Conservation (phyloP, 2,797 vertebrate genomes). For the Acanthurus leucopareius region DNA sequence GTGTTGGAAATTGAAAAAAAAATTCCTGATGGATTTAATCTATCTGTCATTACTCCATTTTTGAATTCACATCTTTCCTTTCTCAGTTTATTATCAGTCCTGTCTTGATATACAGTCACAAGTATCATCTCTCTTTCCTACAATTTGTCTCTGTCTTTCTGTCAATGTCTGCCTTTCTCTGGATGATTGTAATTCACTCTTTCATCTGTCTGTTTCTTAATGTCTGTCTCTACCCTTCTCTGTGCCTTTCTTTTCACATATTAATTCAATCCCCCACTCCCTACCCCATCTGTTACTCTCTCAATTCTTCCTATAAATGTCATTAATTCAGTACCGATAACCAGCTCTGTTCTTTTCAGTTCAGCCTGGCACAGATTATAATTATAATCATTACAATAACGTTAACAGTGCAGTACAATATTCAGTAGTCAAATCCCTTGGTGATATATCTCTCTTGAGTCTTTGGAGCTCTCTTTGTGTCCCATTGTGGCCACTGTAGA, state of each 20-base stretch:
- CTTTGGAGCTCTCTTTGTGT: conserved; percentile 56
- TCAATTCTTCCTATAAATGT: conserved; percentile 73
- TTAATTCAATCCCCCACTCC: conserved; percentile 63
- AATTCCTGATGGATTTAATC: conserved; percentile 44
- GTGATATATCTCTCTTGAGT: conserved; percentile 66
- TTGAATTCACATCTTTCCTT: conserved; percentile 13
- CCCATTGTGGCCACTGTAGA: conserved; percentile 47
- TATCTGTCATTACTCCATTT: conserved; percentile 22
- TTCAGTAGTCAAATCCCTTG: conserved; percentile 69
- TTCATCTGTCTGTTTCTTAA: conserved; percentile 58
- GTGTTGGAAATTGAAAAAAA: background rate
- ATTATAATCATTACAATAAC: conserved; percentile 77
- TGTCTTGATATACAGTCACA: conserved; percentile 27
- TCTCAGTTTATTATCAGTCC: conserved; percentile 40
- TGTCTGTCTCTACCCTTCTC: conserved; percentile 47
- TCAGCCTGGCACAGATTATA: conserved; percentile 67
- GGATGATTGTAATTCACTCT: conserved; percentile 58
- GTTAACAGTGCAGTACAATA: conserved; percentile 63
- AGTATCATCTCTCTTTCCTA: conserved; percentile 45
- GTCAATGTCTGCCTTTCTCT: background rate
- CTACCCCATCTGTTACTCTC: conserved; percentile 68
- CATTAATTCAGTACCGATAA: conserved; percentile 79
- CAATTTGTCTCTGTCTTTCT: conserved; percentile 37
- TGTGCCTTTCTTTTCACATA: conserved; percentile 58
- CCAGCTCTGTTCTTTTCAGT: conserved; percentile 72